A percentile compares a stretch with the other conserved stretches of the same genome.
Evolutionary conservation across 2,888 invertebrate genomes (phyloP).

Genomic region (Helobdella robusta): DNA sequence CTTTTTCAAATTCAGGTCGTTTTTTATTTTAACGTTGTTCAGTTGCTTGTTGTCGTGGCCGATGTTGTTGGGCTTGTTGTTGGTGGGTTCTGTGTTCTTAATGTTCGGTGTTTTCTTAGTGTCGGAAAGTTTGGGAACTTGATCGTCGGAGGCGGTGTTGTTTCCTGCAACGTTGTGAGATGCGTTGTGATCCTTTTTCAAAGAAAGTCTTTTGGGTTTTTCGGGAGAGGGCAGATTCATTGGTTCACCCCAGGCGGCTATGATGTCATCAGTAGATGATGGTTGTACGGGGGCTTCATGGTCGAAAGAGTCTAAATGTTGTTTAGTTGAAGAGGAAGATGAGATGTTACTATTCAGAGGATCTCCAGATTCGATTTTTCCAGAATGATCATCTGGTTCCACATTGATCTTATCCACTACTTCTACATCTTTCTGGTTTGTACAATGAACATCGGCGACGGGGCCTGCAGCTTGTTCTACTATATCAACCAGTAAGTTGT

Average conservation of each 20-base stretch:
- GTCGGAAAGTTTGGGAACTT: constrained; percentile 2
- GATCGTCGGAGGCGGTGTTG: background rate
- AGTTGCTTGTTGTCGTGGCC: background rate
- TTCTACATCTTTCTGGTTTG: too few species aligned
- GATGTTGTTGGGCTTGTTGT: background rate
- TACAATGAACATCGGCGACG: too few species aligned
- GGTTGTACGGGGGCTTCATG: constrained; percentile 12
- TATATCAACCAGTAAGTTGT: too few species aligned
- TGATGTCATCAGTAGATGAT: constrained; percentile 11
- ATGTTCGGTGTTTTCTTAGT: background rate
- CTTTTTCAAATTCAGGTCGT: too few species aligned
- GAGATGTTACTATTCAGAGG: background rate
- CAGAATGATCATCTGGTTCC: background rate
- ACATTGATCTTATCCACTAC: too few species aligned
- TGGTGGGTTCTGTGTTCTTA: background rate
- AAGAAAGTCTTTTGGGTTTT: constrained; percentile 1
- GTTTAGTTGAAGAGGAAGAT: too few species aligned
- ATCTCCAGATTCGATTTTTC: background rate
- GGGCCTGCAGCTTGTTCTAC: too few species aligned
- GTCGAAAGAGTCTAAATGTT: too few species aligned
- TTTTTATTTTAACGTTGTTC: background rate
- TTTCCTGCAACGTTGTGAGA: background rate
- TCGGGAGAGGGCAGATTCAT: constrained; percentile 24
- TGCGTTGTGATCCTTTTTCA: constrained; percentile 11
- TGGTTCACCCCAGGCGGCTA: constrained; percentile 23